These are phyloP conservation scores for Pterophyllum scalare DNA, from an alignment of 2,113 vertebrate species.

Conservation along the genomic window DNA sequence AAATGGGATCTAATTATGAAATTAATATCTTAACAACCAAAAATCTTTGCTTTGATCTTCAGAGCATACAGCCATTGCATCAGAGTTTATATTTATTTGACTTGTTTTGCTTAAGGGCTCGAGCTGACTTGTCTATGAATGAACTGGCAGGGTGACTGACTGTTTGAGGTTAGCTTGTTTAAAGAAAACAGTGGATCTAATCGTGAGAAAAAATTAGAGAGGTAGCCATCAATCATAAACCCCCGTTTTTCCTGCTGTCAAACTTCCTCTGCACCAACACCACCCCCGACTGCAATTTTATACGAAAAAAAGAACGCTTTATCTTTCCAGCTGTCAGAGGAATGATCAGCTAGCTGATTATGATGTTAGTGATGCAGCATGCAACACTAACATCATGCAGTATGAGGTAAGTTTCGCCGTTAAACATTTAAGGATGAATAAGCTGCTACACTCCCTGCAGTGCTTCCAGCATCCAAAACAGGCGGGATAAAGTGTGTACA, in stretches of 20 bases:
- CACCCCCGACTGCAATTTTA: constrained; percentile 34
- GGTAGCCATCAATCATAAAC: constrained; percentile 51
- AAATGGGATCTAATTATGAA: background rate
- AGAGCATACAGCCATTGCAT: background rate
- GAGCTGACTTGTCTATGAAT: background rate
- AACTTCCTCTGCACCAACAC: constrained; percentile 48
- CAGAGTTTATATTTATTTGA: background rate
- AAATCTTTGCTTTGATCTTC: background rate
- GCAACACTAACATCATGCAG: constrained; percentile 11
- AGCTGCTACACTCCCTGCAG: background rate
- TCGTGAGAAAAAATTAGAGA: constrained; percentile 36
- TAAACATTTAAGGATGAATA: constrained; percentile 29
- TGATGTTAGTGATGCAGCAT: constrained; percentile 20
- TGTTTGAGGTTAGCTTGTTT: constrained; percentile 58
- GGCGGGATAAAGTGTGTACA: constrained; percentile 6
- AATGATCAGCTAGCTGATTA: constrained; percentile 56
- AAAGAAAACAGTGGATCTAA: constrained; percentile 51
- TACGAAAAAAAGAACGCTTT: constrained; percentile 37
- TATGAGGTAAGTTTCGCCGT: constrained; percentile 23
- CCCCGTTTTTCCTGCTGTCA: constrained; percentile 46
- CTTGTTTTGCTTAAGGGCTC: constrained; percentile 5
- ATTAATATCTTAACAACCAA: background rate
- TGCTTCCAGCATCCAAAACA: constrained; percentile 23
- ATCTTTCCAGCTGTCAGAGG: constrained; percentile 59
- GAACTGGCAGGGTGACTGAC: constrained; percentile 35